Evolutionary conservation across 2,113 vertebrate genomes (phyloP), one percentile per base, ranked within the genome.

Genomic region (Ctenodactylus gundi): DNA sequence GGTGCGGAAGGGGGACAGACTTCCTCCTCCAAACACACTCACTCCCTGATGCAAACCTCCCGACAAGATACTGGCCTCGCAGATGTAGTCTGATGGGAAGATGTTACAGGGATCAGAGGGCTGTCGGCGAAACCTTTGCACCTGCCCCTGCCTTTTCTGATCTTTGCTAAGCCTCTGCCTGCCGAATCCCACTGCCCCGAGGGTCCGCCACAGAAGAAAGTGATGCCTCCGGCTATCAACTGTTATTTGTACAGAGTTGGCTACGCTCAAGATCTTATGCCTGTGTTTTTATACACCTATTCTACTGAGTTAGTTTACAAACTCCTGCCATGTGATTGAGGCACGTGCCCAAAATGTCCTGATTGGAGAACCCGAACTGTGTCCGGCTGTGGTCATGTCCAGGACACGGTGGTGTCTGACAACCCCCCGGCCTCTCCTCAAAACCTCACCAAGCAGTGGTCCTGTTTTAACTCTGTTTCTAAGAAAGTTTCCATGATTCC

Each of bases 41-140:
- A 60, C 53, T 49, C 13, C 39, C 78, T 25, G 75, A 57, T 10
- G 85, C 27, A 55, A 88, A 11, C 12, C 65, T 90, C 60, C 27
- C 57, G 67, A 51, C 44, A 68, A 92, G 67, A 39, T 76, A 83
- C 68, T 88, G 51, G 72, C 41, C 39, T 60, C 13, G 27, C 44
- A 31, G 23, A 39, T 90, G 49, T 90, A 72, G 23, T 64, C 8
- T 90, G 41, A 53, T 70, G 15, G 68, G 44, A 94, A 68, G 17
- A 83, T 27, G 4, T 78, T 57, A 86, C 92, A 94, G 49, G 12
- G 68, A 92, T 7, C 34, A 65, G 58, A 51, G 53, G n/a, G n/a
- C n/a, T n/a, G n/a, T n/a, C n/a, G n/a, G n/a, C n/a, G n/a, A n/a
- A n/a, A n/a, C n/a, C n/a, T 81, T 85, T 68, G 20, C 34, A 9